Base-by-base conservation (phyloP, 2,888 invertebrate species). In the Boloria euphrosyne region DNA sequence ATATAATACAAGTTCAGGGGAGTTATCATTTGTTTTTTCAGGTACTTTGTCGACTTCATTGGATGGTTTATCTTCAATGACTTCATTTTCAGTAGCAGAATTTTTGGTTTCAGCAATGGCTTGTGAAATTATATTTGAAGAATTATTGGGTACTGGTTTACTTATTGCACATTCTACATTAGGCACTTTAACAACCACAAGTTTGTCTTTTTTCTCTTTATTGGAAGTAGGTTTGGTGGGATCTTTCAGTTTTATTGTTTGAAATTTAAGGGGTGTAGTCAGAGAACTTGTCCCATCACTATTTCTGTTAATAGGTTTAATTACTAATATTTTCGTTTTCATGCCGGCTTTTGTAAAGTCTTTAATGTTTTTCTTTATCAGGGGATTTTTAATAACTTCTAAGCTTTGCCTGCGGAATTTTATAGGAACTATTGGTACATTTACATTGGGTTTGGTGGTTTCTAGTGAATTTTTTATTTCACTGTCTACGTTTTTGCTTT, bases 231-330 rank as follows among this genome's bases (percentile, higher is more conserved):
- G 76, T 71, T 85, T 86, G 69, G 74, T 84, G n/a, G 85, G 80
- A 71, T 90, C 90, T 75, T 90, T 74, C 94, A 98, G 87, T 97
- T 98, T 92, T 95, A 98, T 81, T 94, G 89, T 91, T 79, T 90
- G 90, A 70, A 87, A 89, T 76, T 90, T 90, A 14, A 90, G 74
- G 22, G 89, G 79, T 2, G 80, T 72, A 50, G 81, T 85, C 16
- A 82, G 69, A 43, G 80, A 67, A 68, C 80, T 76, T 18, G 74
- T 73, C 3, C 85, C 84, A 73, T 88, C 90, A 74, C 84, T 84
- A 63, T 83, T 86, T 71, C 88, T 81, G 69, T 88, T 86, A 17
- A 91, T 86, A 51, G 90, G 90, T 78, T 92, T 92, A 47, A 92
- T 91, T 14, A 92, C 87, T 68, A 92, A 78, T 74, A 92, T 89